Conservation (phyloP, 2,888 invertebrate species). For the Gisinianus flammeolus region DNA sequence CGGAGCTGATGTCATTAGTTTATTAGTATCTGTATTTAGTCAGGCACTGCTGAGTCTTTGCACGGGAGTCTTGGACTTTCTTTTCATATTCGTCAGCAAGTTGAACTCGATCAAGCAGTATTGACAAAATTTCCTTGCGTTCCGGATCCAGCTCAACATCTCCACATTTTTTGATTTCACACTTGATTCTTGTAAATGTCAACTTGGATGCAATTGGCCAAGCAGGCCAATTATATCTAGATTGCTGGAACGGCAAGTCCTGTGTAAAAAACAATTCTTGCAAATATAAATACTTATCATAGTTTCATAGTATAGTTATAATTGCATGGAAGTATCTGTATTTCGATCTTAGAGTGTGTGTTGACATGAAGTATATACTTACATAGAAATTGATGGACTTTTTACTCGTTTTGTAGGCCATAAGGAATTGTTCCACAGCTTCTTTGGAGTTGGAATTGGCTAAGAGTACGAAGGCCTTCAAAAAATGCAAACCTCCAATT, state of each 20-base stretch:
- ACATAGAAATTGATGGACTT: conserved; percentile 10
- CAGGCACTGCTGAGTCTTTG: no score
- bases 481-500: conserved; percentile 3
- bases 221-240: neutral
- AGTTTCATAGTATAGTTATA: no score
- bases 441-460: neutral
- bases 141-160: neutral
- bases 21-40: no score
- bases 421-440: conserved; percentile 9
- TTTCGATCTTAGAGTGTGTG: neutral
- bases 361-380: neutral
- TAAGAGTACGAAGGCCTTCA: neutral
- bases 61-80: no score
- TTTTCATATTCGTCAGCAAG: no score
- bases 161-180: neutral
- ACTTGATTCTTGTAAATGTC: neutral
- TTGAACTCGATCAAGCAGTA: no score
- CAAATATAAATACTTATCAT: neutral
- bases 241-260: neutral
- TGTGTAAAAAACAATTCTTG: neutral
- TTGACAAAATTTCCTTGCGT: neutral
- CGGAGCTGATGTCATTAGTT: no score
- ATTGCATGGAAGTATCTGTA: no score
- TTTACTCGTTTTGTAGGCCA: neutral
- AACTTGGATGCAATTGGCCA: neutral